Percentiles rank a stretch among this genome's conserved stretches.
These are phyloP conservation scores for Tigriopus japonicus DNA, from an alignment of 1,140 invertebrate species.

Conservation along the genomic window DNA sequence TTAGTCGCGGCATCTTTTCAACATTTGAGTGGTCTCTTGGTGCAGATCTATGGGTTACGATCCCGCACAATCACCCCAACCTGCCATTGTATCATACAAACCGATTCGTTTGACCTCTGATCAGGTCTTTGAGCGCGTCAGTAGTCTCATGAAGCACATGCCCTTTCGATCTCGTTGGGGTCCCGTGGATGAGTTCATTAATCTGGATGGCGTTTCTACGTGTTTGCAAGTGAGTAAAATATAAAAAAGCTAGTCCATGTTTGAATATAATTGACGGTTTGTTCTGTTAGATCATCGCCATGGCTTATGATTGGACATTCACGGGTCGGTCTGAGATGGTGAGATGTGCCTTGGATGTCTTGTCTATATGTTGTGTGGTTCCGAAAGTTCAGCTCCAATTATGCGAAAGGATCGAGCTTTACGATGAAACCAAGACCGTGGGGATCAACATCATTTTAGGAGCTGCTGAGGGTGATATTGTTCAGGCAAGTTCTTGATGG, in stretches of 20 bases:
- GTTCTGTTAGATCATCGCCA: constrained; percentile 35
- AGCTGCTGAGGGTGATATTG: constrained; percentile 71
- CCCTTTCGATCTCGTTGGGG: constrained; percentile 54
- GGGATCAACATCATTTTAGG: constrained; percentile 48
- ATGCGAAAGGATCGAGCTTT: constrained; percentile 41
- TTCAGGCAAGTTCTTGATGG: constrained; percentile 22
- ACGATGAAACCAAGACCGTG: constrained; percentile 38
- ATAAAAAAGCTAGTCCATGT: no score
- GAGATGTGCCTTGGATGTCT: constrained; percentile 64
- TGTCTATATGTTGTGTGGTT: constrained; percentile 71
- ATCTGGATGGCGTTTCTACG: constrained; percentile 60
- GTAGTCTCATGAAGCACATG: constrained; percentile 52
- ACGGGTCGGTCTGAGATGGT: constrained; percentile 60
- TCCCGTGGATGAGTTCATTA: constrained; percentile 64
- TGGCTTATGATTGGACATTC: neutral
- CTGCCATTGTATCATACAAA: no score
- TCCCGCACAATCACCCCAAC: no score
- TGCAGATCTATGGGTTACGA: no score
- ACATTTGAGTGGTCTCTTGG: no score
- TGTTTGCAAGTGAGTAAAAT: constrained; percentile 53
- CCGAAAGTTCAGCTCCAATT: constrained; percentile 69
- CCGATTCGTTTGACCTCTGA: constrained; percentile 43
- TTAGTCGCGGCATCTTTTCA: no score
- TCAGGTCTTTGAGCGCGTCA: constrained; percentile 62
- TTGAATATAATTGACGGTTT: no score